Base-by-base conservation (phyloP, 2,888 invertebrate genomes). In the Ophion ellenae region DNA sequence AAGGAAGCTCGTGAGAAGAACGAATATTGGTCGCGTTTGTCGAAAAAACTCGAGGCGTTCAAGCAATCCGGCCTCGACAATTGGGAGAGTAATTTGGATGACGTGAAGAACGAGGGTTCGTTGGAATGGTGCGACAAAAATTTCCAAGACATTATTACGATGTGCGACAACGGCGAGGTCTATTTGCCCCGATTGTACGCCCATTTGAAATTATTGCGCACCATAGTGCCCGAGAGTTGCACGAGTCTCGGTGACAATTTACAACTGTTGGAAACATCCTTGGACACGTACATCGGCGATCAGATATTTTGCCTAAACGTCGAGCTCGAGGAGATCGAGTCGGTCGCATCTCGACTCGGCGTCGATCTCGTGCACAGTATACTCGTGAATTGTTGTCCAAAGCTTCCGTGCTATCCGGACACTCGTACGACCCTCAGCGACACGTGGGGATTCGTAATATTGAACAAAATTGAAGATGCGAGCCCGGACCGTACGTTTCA, bases 361-460 rank as follows among this genome's bases (percentile, higher is more conserved):
- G 95, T 97, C 1, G 97, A 97, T 94, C 95, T 97, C 77, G 96
- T 97, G 73, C 97, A 97, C 89, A 96, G 97, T 88, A 95, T 97
- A 14, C 96, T 97, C 3, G 94, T 96, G 3, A 97, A 96, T 92
- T 96, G 96, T 90, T 97, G 97, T 88, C 97, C 97, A 0, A 96
- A 95, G 10, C 95, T 96, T 36, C 94, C 95, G 36, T 92, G 96
- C 81, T 90, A 93, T 36, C 94, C 75, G 7, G 94, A 95, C 89
- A 94, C 93, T 81, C 94, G 94, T 84, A 24, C 69, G 11, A 79
- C 40, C 11, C 9, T 20, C 2, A 88, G 80, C 66, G 90, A 83
- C 14, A 87, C 88, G 47, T 89, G 89, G 87, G 93, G 92, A 70
- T 91, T 89, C 28, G 87, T 91, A 17, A 57, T 93, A 77, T 87